Percentiles rank a stretch among this genome's conserved stretches.
phyloP scores from a whole-genome alignment of 2,888 invertebrate genomes.

The Cecidostiba fungosa region DNA sequence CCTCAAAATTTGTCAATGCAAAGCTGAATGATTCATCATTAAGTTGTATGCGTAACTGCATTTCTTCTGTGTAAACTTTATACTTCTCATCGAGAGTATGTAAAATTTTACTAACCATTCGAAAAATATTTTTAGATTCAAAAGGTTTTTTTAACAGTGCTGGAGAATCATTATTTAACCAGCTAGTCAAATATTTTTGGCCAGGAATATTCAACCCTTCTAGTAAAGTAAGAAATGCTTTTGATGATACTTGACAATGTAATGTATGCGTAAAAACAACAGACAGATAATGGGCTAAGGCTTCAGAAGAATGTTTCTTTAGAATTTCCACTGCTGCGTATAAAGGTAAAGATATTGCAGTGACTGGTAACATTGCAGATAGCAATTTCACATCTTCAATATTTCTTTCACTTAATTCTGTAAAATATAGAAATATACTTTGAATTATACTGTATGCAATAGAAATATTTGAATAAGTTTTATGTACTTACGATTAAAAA shows the following conservation, averaged over 20 bases:
- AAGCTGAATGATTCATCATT: slow-evolving; percentile 26
- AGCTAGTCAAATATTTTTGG: slow-evolving; percentile 80
- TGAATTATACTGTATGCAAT: background rate
- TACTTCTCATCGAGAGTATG: slow-evolving; percentile 77
- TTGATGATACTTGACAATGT: slow-evolving; percentile 83
- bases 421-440: slow-evolving; percentile 5
- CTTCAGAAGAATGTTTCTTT: slow-evolving; percentile 73
- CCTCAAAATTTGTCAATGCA: slow-evolving; percentile 67
- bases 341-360: slow-evolving; percentile 71
- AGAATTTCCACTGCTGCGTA: slow-evolving; percentile 79
- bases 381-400: slow-evolving; percentile 47
- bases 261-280: slow-evolving; percentile 82
- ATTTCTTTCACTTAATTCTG: slow-evolving; percentile 63
- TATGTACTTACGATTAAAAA: slow-evolving; percentile 67
- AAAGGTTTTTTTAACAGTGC: slow-evolving; percentile 76
- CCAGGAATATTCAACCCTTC: slow-evolving; percentile 79
- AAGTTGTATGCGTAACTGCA: slow-evolving; percentile 72
- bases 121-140: slow-evolving; percentile 76
- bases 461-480: background rate
- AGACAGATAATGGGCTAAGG: slow-evolving; percentile 68
- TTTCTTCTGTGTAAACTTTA: slow-evolving; percentile 74
- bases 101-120: slow-evolving; percentile 80
- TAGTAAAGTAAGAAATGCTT: slow-evolving; percentile 81
- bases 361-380: slow-evolving; percentile 66
- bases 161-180: slow-evolving; percentile 76